These are phyloP conservation scores for Monochamus saltuarius DNA, from an alignment of 1,140 invertebrate genomes.

Conservation along the genomic window DNA sequence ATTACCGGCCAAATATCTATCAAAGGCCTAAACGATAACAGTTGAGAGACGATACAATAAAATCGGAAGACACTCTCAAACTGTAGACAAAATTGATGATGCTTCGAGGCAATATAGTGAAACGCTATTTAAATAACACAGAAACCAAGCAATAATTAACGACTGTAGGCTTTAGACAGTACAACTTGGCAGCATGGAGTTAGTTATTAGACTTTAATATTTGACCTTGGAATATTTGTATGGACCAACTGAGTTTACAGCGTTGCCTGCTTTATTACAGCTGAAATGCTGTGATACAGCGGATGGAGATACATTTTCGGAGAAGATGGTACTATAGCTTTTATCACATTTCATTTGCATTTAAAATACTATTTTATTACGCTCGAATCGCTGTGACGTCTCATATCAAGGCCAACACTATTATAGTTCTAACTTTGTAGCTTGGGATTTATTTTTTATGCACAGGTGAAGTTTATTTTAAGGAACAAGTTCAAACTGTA, in stretches of 20 bases:
- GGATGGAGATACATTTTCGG: not conserved
- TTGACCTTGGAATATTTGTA: slow-evolving; percentile 12
- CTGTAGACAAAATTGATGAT: not conserved
- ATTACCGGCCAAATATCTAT: not conserved
- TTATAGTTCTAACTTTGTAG: no score
- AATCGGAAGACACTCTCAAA: not conserved
- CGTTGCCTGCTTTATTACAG: not conserved
- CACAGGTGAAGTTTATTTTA: no score
- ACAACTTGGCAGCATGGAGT: slow-evolving; percentile 1
- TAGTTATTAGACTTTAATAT: slow-evolving; percentile 2
- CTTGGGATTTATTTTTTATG: no score
- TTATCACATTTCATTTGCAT: no score
- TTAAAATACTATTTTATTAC: no score
- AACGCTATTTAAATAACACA: not conserved
- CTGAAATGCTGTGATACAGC: not conserved
- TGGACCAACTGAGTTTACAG: slow-evolving; percentile 1
- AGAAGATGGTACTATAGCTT: not conserved
- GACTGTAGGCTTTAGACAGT: not conserved
- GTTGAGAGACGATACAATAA: not conserved
- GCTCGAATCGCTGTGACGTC: no score
- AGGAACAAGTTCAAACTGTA: no score
- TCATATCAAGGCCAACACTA: no score
- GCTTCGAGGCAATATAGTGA: not conserved
- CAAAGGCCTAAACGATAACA: not conserved
- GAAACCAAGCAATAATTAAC: not conserved